phyloP scores from a whole-genome alignment of 2,888 invertebrate species.

The Hirtodrosophila histrioides region DNA sequence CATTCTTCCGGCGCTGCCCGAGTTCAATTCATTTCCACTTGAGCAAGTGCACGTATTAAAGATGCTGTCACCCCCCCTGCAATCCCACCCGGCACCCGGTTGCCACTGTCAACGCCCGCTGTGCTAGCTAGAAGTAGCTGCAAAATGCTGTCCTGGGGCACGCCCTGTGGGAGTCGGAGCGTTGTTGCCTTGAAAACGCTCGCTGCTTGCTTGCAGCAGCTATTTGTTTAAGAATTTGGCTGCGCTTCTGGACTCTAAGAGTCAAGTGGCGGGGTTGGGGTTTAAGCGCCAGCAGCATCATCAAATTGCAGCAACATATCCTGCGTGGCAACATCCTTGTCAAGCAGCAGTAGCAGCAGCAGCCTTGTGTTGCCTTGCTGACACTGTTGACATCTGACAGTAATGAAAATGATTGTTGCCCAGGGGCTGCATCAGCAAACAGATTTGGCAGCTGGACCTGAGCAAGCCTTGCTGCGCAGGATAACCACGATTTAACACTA shows the following conservation, averaged over 20 bases:
- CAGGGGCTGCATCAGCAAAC: constrained; percentile 51
- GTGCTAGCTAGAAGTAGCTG: constrained; percentile 69
- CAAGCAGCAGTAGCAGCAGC: neutral
- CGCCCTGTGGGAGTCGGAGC: constrained; percentile 43
- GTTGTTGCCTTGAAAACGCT: constrained; percentile 69
- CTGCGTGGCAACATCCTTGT: constrained; percentile 28
- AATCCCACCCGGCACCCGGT: neutral
- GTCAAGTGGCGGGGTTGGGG: constrained; percentile 6
- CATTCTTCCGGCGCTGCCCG: constrained; percentile 68
- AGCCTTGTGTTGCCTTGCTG: constrained; percentile 47
- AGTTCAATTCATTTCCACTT: constrained; percentile 83
- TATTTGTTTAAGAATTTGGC: constrained; percentile 72
- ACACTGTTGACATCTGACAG: constrained; percentile 69
- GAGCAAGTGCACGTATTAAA: constrained; percentile 78
- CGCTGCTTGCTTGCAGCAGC: constrained; percentile 17
- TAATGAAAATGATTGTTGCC: constrained; percentile 75
- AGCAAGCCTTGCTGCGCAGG: constrained; percentile 3
- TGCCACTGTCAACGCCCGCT: neutral
- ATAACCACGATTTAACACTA: constrained; percentile 49
- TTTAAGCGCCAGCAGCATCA: constrained; percentile 37
- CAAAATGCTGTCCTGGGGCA: constrained; percentile 58
- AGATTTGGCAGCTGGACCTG: constrained; percentile 7
- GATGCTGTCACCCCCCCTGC: constrained; percentile 29
- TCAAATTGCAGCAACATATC: constrained; percentile 71
- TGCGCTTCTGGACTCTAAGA: constrained; percentile 8